Conservation (phyloP, 1,140 invertebrate genomes). For the Polypedilum pembai region DNA sequence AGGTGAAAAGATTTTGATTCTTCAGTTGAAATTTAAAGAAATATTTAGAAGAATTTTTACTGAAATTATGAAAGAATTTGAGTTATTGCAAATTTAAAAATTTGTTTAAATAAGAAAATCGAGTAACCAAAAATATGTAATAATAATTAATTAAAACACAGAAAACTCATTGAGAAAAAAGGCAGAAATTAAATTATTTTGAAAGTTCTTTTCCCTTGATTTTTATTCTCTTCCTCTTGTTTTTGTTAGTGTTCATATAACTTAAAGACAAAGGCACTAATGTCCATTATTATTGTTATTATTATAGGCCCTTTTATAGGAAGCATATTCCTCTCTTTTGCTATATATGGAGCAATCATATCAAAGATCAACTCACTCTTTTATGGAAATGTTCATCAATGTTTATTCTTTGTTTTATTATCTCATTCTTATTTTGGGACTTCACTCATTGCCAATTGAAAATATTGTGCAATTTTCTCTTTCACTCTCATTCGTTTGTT, state of each 20-base stretch:
- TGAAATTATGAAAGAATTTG: no score
- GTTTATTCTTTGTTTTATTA: not conserved
- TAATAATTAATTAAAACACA: no score
- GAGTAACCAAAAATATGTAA: no score
- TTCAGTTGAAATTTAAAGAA: no score
- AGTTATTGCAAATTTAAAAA: no score
- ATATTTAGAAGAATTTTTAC: no score
- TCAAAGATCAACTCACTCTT: not conserved
- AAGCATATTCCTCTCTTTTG: not conserved
- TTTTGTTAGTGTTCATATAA: not conserved
- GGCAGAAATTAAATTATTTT: no score
- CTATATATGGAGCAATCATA: not conserved
- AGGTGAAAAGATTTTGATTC: no score
- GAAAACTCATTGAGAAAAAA: no score
- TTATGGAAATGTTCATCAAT: constrained; percentile 12
- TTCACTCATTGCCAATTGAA: not conserved
- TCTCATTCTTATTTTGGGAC: not conserved
- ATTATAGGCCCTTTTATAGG: not conserved
- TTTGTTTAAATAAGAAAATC: no score
- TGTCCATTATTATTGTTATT: not conserved
- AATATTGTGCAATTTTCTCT: not conserved
- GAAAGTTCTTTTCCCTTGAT: no score
- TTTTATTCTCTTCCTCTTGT: no score
- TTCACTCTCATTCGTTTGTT: not conserved
- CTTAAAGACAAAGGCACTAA: not conserved